These are phyloP conservation scores for Actinernus sp. DNA, from an alignment of 92 coral and sea anemone species.

Conservation along the genomic window DNA sequence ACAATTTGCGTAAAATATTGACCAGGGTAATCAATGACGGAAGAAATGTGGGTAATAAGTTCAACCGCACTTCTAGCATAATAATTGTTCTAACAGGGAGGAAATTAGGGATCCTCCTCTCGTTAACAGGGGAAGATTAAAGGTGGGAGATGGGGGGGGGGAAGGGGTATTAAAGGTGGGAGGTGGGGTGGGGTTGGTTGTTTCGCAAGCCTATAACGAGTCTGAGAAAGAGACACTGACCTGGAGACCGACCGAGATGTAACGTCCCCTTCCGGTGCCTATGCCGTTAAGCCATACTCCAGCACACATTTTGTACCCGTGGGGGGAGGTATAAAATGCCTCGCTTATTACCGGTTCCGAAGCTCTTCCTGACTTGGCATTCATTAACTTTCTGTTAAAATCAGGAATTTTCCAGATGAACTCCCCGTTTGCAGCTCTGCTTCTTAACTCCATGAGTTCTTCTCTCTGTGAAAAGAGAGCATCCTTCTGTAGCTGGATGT, in stretches of 20 bases:
- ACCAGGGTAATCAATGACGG: too few relatives aligned
- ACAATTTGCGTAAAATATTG: too few relatives aligned
- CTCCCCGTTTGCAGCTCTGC: constrained; percentile 92
- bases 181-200: too few relatives aligned
- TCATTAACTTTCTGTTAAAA: constrained; percentile 83
- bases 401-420: constrained; percentile 87
- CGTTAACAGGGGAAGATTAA: too few relatives aligned
- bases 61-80: too few relatives aligned
- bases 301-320: constrained; percentile 99
- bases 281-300: constrained; percentile 98
- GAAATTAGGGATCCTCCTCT: too few relatives aligned
- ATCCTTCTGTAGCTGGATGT: constrained; percentile 93
- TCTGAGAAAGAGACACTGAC: constrained; percentile 31
- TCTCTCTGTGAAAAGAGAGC: constrained; percentile 79
- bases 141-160: too few relatives aligned
- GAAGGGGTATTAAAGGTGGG: too few relatives aligned
- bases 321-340: constrained; percentile 96
- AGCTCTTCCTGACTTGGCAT: constrained; percentile 90
- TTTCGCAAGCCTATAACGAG: too few relatives aligned
- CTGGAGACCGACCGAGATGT: constrained; percentile 97
- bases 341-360: constrained; percentile 97
- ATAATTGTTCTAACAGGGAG: too few relatives aligned
- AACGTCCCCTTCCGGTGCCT: constrained; percentile 98
- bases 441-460: constrained; percentile 86
- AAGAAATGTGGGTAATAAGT: too few relatives aligned